Evolutionary conservation across 2,797 vertebrate genomes (phyloP).

Genomic region (Antennarius maculatus): DNA sequence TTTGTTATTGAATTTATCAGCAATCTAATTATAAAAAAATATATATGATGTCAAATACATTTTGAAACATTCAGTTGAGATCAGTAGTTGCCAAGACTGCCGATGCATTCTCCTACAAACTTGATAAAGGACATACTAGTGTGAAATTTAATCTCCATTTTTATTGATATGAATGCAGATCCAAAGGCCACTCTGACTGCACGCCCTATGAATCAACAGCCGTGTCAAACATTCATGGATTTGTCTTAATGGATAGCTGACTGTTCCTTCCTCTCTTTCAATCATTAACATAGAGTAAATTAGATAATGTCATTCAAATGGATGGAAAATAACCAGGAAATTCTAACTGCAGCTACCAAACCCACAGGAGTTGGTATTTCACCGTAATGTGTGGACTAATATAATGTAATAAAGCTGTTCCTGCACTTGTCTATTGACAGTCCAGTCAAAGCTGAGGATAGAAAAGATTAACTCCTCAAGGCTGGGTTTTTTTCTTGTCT

Average conservation of each 20-base stretch:
- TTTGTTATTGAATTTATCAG: conserved; percentile 4
- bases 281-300: conserved; percentile 56
- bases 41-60: conserved; percentile 3
- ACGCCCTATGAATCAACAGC: conserved; percentile 46
- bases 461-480: conserved; percentile 52
- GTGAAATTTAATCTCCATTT: not conserved
- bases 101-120: not conserved
- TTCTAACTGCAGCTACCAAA: not conserved
- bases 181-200: conserved; percentile 47
- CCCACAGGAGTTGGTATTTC: not conserved
- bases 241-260: conserved; percentile 42
- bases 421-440: conserved; percentile 1
- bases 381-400: not conserved
- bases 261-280: conserved; percentile 17
- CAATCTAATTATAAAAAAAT: not conserved
- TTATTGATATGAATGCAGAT: conserved; percentile 14
- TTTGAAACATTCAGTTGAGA: not conserved
- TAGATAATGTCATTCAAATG: conserved; percentile 25
- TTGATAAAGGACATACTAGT: not conserved
- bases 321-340: conserved; percentile 12
- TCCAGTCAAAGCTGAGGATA: conserved; percentile 5
- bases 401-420: not conserved
- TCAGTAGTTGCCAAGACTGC: not conserved
- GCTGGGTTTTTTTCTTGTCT: not conserved
- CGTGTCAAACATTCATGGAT: conserved; percentile 55